Evolutionary conservation across 2,113 vertebrate species (phyloP).

Genomic region (Pionites leucogaster): DNA sequence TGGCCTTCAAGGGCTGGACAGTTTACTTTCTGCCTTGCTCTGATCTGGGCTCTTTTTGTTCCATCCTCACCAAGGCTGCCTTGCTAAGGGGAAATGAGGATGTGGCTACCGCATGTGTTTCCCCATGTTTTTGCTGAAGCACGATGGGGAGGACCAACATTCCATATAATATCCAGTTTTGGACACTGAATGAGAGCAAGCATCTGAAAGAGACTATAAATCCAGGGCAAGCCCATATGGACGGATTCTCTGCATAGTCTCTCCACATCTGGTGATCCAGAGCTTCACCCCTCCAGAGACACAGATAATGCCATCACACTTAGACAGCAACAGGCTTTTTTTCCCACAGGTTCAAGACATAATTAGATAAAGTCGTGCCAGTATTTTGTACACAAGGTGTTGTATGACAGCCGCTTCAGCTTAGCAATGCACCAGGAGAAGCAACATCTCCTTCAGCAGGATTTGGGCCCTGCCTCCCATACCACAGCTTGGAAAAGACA

Average conservation of each 20-base stretch:
- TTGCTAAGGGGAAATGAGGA: neutral
- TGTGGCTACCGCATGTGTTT: accelerated
- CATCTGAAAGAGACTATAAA: neutral
- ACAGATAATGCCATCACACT: slow-evolving; percentile 28
- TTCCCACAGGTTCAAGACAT: neutral
- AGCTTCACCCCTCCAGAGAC: neutral
- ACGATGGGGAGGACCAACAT: neutral
- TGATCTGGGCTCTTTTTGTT: neutral
- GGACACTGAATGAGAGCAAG: neutral
- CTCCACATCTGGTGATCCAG: slow-evolving; percentile 13
- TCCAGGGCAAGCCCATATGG: neutral
- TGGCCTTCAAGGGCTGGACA: neutral
- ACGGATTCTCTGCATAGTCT: neutral
- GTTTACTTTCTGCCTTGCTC: neutral
- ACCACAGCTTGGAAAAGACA: neutral
- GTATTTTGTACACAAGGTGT: neutral
- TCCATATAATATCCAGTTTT: neutral
- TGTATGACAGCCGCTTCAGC: neutral
- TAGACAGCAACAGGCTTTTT: neutral
- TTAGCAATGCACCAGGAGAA: neutral
- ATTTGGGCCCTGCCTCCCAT: neutral
- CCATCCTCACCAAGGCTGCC: neutral
- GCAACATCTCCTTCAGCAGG: neutral
- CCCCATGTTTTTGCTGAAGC: neutral
- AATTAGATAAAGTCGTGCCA: slow-evolving; percentile 28